A percentile compares a stretch with the other conserved stretches of the same genome.
phyloP scores from a whole-genome alignment of 35 echinoderm and acorn worm genomes.

The Amphiura filiformis region DNA sequence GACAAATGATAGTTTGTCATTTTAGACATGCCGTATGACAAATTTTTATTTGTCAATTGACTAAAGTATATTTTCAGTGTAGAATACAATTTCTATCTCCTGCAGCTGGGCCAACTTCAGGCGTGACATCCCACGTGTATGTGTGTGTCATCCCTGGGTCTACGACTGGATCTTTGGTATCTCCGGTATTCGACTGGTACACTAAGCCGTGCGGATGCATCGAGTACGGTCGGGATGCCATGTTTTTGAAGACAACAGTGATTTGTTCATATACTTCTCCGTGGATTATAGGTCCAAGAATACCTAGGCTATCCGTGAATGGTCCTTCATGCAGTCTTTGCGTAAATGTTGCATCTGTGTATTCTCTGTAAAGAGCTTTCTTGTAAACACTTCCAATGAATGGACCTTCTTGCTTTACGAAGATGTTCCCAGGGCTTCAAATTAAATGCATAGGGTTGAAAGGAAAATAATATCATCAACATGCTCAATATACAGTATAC shows the following conservation, averaged over 20 bases:
- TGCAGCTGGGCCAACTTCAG: conserved; percentile 33
- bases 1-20: too few species aligned
- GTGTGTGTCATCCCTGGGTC: conserved; percentile 48
- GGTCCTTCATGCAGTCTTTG: conserved; percentile 8
- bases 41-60: too few species aligned
- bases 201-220: conserved; percentile 65
- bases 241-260: conserved; percentile 66
- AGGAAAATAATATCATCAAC: too few species aligned
- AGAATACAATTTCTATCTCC: conserved; percentile 58
- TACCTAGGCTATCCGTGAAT: conserved; percentile 9
- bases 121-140: conserved; percentile 59
- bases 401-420: conserved; percentile 49
- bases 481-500: too few species aligned
- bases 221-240: conserved; percentile 53
- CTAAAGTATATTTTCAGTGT: too few species aligned
- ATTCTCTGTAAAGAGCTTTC: conserved; percentile 62
- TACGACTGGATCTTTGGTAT: conserved; percentile 41
- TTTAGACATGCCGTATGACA: too few species aligned
- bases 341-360: conserved; percentile 44
- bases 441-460: too few species aligned
- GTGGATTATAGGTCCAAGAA: conserved; percentile 54
- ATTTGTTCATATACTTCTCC: conserved; percentile 53
- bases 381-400: conserved; percentile 74
- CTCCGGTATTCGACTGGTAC: neutral
- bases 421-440: conserved; percentile 69